Evolutionary conservation across 1,140 invertebrate genomes (phyloP).

Genomic region (Drosophila kohkoa): DNA sequence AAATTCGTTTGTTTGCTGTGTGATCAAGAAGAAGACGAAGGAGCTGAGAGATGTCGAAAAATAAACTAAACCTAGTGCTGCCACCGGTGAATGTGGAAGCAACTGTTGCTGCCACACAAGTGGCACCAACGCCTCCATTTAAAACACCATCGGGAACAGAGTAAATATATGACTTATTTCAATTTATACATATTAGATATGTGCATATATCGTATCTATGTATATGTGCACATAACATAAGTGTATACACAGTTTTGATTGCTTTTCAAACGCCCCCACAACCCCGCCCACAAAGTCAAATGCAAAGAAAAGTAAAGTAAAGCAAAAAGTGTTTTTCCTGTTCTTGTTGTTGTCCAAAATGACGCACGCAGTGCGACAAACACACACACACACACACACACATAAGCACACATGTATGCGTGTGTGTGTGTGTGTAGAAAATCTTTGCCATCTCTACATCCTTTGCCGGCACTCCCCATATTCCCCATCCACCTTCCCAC

Average conservation of each 20-base stretch:
- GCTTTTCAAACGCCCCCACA: background rate
- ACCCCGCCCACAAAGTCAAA: conserved; percentile 27
- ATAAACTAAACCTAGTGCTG: conserved; percentile 96
- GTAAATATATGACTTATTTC: conserved; percentile 85
- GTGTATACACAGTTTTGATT: conserved; percentile 21
- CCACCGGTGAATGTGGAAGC: conserved; percentile 94
- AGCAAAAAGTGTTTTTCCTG: background rate
- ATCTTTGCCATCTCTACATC: conserved; percentile 8
- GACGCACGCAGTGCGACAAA: conserved; percentile 31
- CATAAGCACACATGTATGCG: background rate
- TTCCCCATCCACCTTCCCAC: background rate
- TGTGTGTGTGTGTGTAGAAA: conserved; percentile 9
- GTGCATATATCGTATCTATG: no score
- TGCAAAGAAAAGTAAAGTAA: conserved; percentile 17
- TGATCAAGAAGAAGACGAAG: background rate
- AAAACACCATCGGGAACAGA: conserved; percentile 88
- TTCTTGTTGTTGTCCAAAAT: conserved; percentile 28
- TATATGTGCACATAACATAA: no score
- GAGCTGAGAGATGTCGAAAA: conserved; percentile 91
- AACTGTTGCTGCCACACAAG: conserved; percentile 87
- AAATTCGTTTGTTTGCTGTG: background rate
- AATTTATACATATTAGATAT: conserved; percentile 4
- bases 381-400: conserved; percentile 9
- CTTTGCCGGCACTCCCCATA: background rate
- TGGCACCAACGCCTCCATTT: conserved; percentile 88